Base-by-base conservation (phyloP, 1,140 invertebrate species). In the Sweltsa coloradensis region DNA sequence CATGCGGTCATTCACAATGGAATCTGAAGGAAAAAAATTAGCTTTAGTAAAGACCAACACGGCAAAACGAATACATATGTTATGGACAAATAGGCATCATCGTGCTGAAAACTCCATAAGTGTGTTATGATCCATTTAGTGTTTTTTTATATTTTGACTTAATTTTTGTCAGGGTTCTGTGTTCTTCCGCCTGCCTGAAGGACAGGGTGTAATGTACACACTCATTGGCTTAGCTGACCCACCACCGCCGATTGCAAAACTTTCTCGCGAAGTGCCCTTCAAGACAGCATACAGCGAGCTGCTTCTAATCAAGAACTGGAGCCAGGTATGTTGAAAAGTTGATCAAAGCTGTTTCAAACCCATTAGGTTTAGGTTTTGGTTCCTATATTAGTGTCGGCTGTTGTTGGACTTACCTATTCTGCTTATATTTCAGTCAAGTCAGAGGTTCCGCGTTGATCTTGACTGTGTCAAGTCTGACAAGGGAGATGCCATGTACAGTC, bases 141-240 rank as follows among this genome's bases (percentile, higher is more conserved):
- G 29, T 31, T 31, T 31, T 31, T 31, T 31, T 31, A 31, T 31
- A 31, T 11, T 9, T 31, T 9, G 29, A 31, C 9, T 31, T 11
- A 36, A 34, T 36, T 6, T 41, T 9, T 45, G 9, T 42, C 21
- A 48, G 47, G 47, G 47, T 11, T 18, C 25, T 31, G 39, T 48
- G 13, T 16, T 43, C 19, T 43, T 48, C 23, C 24, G 24, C 14
- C 19, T 48, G n/a, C 47, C 47, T 3, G 47, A 24, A 13, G 47
- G 47, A 3, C 26, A 41, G 23, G 47, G 26, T 3, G 14, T 48
- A 21, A 13, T 40, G 9, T 42, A 42, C 21, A n/a, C 5, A 0
- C 14, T 48, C n/a, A 18, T 13, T 6, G 47, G 47, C n/a, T 22
- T 26, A n/a, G 40, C 47, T 14, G 37, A 31, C n/a, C 19, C 22